Base-by-base conservation (phyloP, 2,888 invertebrate genomes). In the Coenonympha glycerion region DNA sequence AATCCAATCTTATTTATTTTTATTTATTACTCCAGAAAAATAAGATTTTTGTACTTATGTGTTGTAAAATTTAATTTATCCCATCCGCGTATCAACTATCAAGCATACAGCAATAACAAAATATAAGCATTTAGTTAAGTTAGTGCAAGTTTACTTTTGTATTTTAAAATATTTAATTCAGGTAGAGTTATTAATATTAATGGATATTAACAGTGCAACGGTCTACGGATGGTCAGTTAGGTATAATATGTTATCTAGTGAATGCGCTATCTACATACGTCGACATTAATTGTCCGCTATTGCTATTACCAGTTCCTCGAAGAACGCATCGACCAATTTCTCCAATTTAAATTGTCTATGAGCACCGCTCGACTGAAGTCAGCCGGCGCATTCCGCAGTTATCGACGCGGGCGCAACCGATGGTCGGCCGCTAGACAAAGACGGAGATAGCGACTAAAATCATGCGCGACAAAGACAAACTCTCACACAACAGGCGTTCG, bases 301-400 rank as follows among this genome's bases (percentile, higher is more conserved):
- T 70, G 71, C 77, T 79, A 74, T 68, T 70, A 73, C 70, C 66
- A 72, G 71, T 76, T 74, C 66, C 62, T 71, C 66, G 64, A 73
- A 73, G 73, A 70, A 73, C 75, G 68, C 62, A 63, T 66, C 76
- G 77, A 79, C 80, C 79, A 85, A 86, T 86, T 83, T 82, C 82
- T 83, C 77, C 76, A 81, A 83, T 85, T 85, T 84, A 84, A 85
- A 84, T 83, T 78, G 79, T 85, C 86, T 86, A 86, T 85, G 85
- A 84, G 73, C 71, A 70, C 79, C 80, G 77, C 71, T 69, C 76
- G 79, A 78, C 79, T 86, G 84, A 85, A 85, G 82, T 83, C 76
- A 79, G 83, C 84, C 86, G 87, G 77, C 83, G 66, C 85, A 86
- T 87, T 86, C 85, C 83, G 65, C 65, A 68, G 74, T 82, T 86